Conservation (phyloP, 2,113 vertebrate genomes). For the Nestor notabilis region DNA sequence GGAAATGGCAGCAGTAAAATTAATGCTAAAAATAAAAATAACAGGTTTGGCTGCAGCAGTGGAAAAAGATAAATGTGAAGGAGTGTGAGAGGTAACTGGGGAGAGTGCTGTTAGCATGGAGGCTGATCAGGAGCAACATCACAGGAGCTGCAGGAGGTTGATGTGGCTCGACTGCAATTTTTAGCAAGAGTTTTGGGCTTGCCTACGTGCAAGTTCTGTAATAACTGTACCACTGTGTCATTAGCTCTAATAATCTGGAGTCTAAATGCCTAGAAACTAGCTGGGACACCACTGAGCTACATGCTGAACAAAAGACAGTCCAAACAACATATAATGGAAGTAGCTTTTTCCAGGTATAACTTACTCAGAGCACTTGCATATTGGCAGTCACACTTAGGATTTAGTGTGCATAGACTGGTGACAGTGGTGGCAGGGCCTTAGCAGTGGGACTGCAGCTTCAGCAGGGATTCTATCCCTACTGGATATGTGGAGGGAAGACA, state of each 20-base stretch:
- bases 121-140: background rate
- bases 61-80: background rate
- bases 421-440: background rate
- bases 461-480: background rate
- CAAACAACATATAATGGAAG: background rate
- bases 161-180: background rate
- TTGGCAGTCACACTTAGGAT: background rate
- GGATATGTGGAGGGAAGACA: background rate
- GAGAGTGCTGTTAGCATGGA: background rate
- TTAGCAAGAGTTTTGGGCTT: background rate
- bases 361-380: background rate
- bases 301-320: background rate
- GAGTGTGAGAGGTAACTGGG: background rate
- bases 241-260: background rate
- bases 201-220: background rate
- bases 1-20: background rate
- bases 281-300: background rate
- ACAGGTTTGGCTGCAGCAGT: background rate
- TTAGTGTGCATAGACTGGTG: rapidly evolving
- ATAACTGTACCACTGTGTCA: background rate
- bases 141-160: background rate
- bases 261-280: background rate
- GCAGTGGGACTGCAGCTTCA: background rate
- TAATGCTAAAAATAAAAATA: background rate
- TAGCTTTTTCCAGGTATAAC: background rate